Base-by-base conservation (phyloP, 2,888 invertebrate genomes). In the Charanyca ferruginea region DNA sequence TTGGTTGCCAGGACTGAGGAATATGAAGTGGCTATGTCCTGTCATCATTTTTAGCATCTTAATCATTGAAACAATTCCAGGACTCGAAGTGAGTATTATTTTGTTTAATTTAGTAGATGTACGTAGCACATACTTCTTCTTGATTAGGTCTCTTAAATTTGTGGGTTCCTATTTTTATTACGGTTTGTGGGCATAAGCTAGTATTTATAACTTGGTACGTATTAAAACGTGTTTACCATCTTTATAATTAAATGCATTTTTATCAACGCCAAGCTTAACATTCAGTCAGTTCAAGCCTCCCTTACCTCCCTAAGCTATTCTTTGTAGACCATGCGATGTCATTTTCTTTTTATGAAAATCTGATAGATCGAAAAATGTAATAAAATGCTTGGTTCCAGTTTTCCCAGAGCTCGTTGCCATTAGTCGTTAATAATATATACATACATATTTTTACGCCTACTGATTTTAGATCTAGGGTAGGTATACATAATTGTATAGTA, bases 21-120 rank as follows among this genome's bases (percentile, higher is more conserved):
- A 91, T 90, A 94, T 92, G 92, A 92, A 91, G 90, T 89, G 90
- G 91, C 77, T 90, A 77, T 89, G 87, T 83, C 83, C 87, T 78
- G 74, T 91, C 62, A 80, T 89, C 57, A 80, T 91, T 77, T 81
- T 88, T 76, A 86, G 90, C 79, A 84, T 90, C 77, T 83, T 92
- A 77, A 83, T 86, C 62, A 84, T 87, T 69, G 86, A 90, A 85
- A 86, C 83, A 60, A 81, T 87, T 77, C 81, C 84, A 65, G 83
- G 84, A 54, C 76, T 90, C 67, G 82, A 87, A 67, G 94, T 94
- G 73, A 92, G 93, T 90, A 77, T 57, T 35, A 18, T 28, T 53
- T 69, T 18, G 2, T 22, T 0, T 8, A 16, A 62, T 22, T n/a
- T n/a, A n/a, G n/a, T n/a, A n/a, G n/a, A n/a, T n/a, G n/a, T n/a